Evolutionary conservation across 2,888 invertebrate genomes (phyloP), one percentile per base, ranked within the genome.

Genomic region (Coleophora flavipennella): DNA sequence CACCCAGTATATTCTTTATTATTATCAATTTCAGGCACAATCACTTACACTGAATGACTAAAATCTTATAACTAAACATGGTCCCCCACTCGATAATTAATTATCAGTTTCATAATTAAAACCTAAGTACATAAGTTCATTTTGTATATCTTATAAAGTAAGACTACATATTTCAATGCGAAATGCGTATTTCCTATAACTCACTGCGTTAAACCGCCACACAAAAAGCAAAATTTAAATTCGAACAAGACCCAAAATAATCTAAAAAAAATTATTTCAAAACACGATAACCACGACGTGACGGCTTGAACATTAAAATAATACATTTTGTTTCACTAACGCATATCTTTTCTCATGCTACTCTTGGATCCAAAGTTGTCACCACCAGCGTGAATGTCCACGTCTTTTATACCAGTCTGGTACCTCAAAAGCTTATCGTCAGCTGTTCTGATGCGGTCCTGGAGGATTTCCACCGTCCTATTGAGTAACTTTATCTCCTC

Each of bases 401-500:
- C 29, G 0, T 68, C 68, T 42, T 52, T 70, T 0, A 62, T 44
- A 8, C 59, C 66, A 33, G 29, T 9, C 10, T 29, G 29, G 11
- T 63, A 70, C 44, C 56, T 67, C 39, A 76, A 35, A 4, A 77
- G 53, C 43, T 79, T 78, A 28, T 81, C 81, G 26, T 84, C 83
- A 0, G 78, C 64, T 1, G 53, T 53, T 8, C 71, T 54, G 3
- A 77, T 58, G 2, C 79, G 64, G 1, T 79, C 79, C 39, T 84
- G 81, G 1, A 83, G 67, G 1, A 83, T 77, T 44, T 85, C 83
- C 4, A 89, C 80, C 0, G 88, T 86, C n/a, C 86, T 70, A 50
- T 87, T 87, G 20, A 89, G 79, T 10, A 87, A 69, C 56, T 88
- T 88, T 29, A 89, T 76, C 53, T 89, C 88, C 47, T 89, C 87